Percentiles rank a stretch among this genome's conserved stretches.
phyloP scores from a whole-genome alignment of 2,888 invertebrate genomes.

The Thera britannica region DNA sequence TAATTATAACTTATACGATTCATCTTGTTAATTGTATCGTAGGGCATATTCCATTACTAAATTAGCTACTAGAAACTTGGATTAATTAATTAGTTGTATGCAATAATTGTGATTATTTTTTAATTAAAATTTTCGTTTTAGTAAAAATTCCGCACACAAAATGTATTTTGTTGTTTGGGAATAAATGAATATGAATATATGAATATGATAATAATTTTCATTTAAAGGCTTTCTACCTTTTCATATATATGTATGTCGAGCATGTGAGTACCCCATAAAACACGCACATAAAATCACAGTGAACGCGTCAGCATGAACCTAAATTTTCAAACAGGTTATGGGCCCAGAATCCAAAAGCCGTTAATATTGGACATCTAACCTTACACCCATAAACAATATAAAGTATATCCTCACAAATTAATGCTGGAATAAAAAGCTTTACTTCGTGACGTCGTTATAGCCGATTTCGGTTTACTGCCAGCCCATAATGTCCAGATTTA shows the following conservation, averaged over 20 bases:
- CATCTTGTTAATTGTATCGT: no score
- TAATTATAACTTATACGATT: no score
- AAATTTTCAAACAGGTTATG: constrained; percentile 11
- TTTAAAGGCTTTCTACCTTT: no score
- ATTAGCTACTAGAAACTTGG: no score
- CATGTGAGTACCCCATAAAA: background rate
- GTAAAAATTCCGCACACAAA: no score
- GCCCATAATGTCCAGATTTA: constrained; percentile 44
- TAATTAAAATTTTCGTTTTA: no score
- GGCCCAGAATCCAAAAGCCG: constrained; percentile 7
- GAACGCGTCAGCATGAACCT: background rate
- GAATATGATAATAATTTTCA: background rate
- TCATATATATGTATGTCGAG: no score
- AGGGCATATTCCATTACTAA: no score
- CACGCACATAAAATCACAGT: background rate
- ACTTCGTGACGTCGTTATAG: constrained; percentile 40
- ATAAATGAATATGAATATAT: no score
- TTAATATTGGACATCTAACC: constrained; percentile 17
- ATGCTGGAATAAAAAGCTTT: constrained; percentile 39
- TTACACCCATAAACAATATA: constrained; percentile 26
- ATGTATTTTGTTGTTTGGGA: no score
- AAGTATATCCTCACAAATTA: constrained; percentile 35
- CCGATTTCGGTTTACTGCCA: constrained; percentile 38
- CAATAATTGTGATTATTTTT: no score
- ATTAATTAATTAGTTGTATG: no score